Evolutionary conservation across 2,797 vertebrate genomes (phyloP).

Genomic region (Pogoniulus pusillus): DNA sequence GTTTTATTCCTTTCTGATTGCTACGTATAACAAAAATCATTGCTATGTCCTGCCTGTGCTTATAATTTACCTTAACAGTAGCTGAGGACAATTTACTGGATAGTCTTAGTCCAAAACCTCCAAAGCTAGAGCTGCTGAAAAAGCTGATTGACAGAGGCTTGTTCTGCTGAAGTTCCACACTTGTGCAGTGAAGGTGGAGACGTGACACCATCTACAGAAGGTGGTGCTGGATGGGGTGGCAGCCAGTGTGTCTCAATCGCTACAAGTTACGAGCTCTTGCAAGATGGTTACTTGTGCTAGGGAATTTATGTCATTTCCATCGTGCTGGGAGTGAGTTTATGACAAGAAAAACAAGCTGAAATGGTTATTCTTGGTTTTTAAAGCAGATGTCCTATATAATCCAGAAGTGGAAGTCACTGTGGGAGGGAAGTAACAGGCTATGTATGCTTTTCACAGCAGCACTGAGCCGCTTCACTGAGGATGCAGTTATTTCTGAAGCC

Average conservation of each 20-base stretch:
- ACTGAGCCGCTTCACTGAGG: background rate
- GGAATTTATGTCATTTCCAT: background rate
- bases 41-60: background rate
- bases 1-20: background rate
- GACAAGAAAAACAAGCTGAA: background rate
- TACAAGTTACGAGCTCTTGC: background rate
- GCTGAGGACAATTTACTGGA: background rate
- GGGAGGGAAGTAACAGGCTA: background rate
- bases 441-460: background rate
- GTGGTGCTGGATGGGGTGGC: background rate
- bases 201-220: background rate
- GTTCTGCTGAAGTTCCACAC: background rate
- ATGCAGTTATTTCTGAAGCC: constrained; percentile 6
- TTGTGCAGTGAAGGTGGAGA: background rate
- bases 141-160: background rate
- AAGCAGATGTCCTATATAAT: background rate
- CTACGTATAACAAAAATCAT: background rate
- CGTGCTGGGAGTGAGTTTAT: background rate
- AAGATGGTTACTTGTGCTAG: background rate
- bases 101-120: background rate
- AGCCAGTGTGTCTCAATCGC: background rate
- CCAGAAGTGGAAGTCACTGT: background rate
- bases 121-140: background rate
- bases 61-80: background rate
- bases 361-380: background rate